Conservation (phyloP, 2,113 vertebrate species). For the Forbesichthys papilliferus region DNA sequence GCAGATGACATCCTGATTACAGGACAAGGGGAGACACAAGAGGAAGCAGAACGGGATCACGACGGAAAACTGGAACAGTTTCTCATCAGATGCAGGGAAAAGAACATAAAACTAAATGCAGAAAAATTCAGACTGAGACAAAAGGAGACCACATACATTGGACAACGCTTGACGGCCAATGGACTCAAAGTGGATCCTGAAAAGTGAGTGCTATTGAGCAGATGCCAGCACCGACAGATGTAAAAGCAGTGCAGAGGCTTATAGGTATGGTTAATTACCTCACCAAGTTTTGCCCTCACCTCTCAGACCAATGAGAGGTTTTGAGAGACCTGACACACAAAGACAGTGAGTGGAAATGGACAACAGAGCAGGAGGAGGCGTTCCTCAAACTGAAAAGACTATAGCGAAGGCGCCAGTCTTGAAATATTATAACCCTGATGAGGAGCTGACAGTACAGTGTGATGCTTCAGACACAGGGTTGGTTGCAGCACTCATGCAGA, state of each 20-base stretch:
- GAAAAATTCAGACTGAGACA: constrained; percentile 12
- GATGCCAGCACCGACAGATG: constrained; percentile 12
- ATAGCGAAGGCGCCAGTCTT: constrained; percentile 3
- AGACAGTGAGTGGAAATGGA: constrained; percentile 8
- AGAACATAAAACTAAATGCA: constrained; percentile 11
- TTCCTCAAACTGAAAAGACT: constrained; percentile 8
- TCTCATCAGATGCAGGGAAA: constrained; percentile 8
- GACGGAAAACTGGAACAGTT: constrained; percentile 13
- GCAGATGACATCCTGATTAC: constrained; percentile 29
- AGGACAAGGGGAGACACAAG: constrained; percentile 24
- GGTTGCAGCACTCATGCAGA: neutral
- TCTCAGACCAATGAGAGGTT: too few species aligned
- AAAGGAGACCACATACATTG: neutral
- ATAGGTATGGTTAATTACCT: constrained; percentile 25
- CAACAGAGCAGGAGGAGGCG: neutral
- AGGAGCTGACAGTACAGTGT: constrained; percentile 5
- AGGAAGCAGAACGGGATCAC: neutral
- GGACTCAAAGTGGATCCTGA: constrained; percentile 8
- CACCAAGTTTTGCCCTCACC: too few species aligned
- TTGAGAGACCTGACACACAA: too few species aligned
- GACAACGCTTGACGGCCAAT: constrained; percentile 13
- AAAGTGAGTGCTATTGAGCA: constrained; percentile 11
- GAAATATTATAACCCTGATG: constrained; percentile 6
- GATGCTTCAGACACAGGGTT: constrained; percentile 1
- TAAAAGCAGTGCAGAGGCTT: constrained; percentile 28